Base-by-base conservation (phyloP, 2,113 vertebrate species). In the Toxotes jaculatrix region DNA sequence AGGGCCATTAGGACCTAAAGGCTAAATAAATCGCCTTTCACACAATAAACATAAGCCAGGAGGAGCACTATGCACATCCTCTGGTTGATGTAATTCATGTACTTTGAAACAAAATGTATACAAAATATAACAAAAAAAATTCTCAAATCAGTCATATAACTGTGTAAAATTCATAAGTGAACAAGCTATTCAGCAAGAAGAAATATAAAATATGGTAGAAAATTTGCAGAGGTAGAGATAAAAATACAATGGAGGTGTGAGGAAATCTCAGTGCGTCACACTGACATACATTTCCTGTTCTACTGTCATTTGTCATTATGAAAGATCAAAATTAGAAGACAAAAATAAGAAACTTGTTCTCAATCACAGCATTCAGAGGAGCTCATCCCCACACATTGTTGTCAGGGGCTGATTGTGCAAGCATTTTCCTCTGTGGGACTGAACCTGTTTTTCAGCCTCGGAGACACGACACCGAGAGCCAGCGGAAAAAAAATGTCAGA, bases 1-100 rank as follows among this genome's bases (percentile, higher is more conserved):
- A 6, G 31, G 13, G 31, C 32, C 70, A 84, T 78, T 45, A 79
- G 56, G 66, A 23, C 12, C n/a, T 56, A 79, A 19, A 38, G 61
- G 31, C 36, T 74, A 43, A 85, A 88, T 60, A 74, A 80, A 84
- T 69, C 81, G 40, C n/a, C 17, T 59, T 51, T 67, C 5, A 57
- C n/a, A 36, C 2, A 61, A 36, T 34, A 40, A 5, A 23, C 62
- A 66, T 45, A 21, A 42, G 16, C 14, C 10, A 70, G 40, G 64
- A 21, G 49, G 75, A 63, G 14, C 61, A 51, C 2, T 60, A 7
- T 40, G 47, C 6, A 56, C 45, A 56, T 13, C 6, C 21, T 42
- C 16, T 59, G 4, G 49, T 31, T 76, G 43, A 74, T 8, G 8
- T 36, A 38, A 13, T 16, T 21, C 23, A 61, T 66, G 21, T 17